phyloP scores from a whole-genome alignment of 2,113 vertebrate species.

The Xenopus borealis region DNA sequence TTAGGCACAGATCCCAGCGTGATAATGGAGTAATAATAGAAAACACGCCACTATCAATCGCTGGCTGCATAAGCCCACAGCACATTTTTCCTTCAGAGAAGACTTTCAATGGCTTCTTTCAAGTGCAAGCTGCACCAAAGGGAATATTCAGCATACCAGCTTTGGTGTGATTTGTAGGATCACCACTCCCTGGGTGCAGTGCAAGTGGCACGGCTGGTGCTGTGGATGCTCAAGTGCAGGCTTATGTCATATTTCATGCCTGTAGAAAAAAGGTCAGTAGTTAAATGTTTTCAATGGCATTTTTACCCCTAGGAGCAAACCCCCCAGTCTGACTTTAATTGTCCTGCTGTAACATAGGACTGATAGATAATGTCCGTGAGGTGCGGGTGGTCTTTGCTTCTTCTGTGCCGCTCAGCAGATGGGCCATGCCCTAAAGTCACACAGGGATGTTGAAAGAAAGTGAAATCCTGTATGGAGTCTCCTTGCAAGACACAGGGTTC shows the following conservation, averaged over 20 bases:
- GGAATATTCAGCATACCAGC: conserved; percentile 58
- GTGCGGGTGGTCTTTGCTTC: conserved; percentile 58
- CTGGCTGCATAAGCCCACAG: conserved; percentile 62
- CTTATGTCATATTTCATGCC: conserved; percentile 54
- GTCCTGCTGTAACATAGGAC: conserved; percentile 41
- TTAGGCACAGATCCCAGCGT: conserved; percentile 77
- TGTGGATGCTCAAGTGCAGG: conserved; percentile 45
- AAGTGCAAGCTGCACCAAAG: conserved; percentile 52
- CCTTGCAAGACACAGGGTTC: neutral
- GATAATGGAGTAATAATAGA: conserved; percentile 83
- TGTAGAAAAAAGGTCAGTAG: conserved; percentile 61
- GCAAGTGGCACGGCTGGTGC: conserved; percentile 35
- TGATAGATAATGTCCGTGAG: conserved; percentile 39
- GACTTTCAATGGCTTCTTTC: conserved; percentile 62
- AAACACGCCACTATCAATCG: conserved; percentile 66
- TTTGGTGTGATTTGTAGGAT: conserved; percentile 49
- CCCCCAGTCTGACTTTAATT: conserved; percentile 48
- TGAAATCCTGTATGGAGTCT: neutral
- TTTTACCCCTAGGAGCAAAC: conserved; percentile 43
- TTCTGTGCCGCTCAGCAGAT: conserved; percentile 14
- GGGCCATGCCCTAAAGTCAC: conserved; percentile 7
- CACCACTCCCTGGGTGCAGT: conserved; percentile 38
- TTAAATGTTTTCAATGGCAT: conserved; percentile 40
- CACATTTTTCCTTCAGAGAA: conserved; percentile 58
- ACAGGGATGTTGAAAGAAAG: neutral